Percentiles rank a stretch among this genome's conserved stretches.
Evolutionary conservation across 2,113 vertebrate species (phyloP).

Genomic region (Spea bombifrons): DNA sequence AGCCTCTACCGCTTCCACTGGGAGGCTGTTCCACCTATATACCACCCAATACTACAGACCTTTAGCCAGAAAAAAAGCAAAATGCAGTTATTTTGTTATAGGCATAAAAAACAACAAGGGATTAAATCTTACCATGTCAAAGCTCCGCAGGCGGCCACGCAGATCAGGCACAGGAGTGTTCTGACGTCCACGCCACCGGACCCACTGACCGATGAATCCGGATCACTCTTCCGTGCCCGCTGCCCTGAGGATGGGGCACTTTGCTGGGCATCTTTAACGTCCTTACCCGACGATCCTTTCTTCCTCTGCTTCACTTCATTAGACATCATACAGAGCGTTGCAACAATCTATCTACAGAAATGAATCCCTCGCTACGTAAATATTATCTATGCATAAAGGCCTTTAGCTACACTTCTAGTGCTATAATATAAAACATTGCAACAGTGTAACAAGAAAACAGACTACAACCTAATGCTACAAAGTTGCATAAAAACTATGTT

Average conservation of each 20-base stretch:
- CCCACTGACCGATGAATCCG: not conserved
- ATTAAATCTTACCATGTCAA: slow-evolving; percentile 23
- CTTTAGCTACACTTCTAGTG: too few relatives aligned
- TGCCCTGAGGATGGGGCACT: not conserved
- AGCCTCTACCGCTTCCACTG: too few relatives aligned
- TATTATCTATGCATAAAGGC: not conserved
- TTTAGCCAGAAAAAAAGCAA: not conserved
- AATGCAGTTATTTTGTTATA: not conserved
- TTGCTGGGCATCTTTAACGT: not conserved
- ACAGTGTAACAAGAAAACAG: not conserved
- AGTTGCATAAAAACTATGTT: not conserved
- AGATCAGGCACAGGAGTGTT: slow-evolving; percentile 32
- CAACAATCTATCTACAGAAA: not conserved
- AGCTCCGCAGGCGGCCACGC: slow-evolving; percentile 18
- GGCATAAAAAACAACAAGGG: slow-evolving; percentile 1
- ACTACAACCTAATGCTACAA: not conserved
- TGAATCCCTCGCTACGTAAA: not conserved
- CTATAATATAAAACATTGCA: too few relatives aligned
- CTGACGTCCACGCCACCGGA: not conserved
- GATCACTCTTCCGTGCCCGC: not conserved
- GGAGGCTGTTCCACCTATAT: too few relatives aligned
- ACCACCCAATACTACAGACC: too few relatives aligned
- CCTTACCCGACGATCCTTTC: slow-evolving; percentile 7
- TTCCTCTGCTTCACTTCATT: slow-evolving; percentile 41
- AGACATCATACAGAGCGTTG: not conserved